Evolutionary conservation across 92 coral and sea anemone species (phyloP).

Genomic region (Parazoanthus atlanticus): DNA sequence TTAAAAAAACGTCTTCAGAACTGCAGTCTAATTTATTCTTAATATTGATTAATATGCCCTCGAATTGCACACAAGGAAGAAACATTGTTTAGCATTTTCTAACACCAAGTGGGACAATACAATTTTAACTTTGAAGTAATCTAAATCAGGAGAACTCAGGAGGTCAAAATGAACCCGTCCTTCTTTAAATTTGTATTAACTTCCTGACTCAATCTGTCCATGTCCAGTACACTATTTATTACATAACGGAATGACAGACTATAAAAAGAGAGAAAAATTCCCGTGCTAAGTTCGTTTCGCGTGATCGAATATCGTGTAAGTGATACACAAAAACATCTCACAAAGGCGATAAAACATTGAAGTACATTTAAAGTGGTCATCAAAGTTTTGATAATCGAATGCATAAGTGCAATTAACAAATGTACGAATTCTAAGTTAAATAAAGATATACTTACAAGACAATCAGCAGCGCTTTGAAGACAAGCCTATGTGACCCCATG

Average conservation of each 20-base stretch:
- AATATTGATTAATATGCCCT: not conserved
- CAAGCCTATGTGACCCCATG: slow-evolving; percentile 46
- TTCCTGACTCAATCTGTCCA: too few relatives aligned
- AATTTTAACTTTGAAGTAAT: not conserved
- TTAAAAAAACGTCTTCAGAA: not conserved
- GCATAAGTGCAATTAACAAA: not conserved
- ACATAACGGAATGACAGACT: not conserved
- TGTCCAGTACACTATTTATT: too few relatives aligned
- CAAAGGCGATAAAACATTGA: not conserved
- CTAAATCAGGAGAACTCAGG: not conserved
- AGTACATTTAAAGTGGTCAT: not conserved
- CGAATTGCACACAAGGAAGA: not conserved
- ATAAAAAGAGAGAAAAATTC: not conserved
- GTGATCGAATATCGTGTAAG: slow-evolving; percentile 4
- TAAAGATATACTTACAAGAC: slow-evolving; percentile 35
- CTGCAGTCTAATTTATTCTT: not conserved
- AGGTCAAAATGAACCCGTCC: not conserved
- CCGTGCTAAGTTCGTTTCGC: not conserved
- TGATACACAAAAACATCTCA: not conserved
- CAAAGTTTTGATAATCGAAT: not conserved
- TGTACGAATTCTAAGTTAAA: not conserved
- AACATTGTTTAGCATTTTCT: not conserved
- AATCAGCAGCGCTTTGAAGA: slow-evolving; percentile 16
- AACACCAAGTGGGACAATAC: slow-evolving; percentile 1
- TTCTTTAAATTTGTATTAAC: not conserved